These are phyloP conservation scores for Momotus momota DNA, from an alignment of 2,797 vertebrate genomes.

Conservation along the genomic window DNA sequence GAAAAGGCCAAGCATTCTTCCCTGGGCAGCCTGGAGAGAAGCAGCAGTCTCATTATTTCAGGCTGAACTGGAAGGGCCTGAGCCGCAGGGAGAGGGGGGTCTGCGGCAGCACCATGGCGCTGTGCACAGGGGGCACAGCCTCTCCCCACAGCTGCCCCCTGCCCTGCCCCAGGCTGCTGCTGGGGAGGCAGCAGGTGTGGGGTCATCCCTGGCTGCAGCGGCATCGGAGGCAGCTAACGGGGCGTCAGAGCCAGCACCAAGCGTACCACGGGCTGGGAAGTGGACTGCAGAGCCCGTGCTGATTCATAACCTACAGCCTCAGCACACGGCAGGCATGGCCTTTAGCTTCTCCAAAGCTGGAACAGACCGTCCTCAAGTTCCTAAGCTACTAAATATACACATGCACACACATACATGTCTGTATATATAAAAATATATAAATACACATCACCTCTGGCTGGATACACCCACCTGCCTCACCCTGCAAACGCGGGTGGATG, in stretches of 20 bases:
- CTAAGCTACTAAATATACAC: neutral
- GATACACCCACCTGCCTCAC: neutral
- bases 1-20: neutral
- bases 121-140: accelerated
- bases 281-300: slow-evolving; percentile 60
- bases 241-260: slow-evolving; percentile 78
- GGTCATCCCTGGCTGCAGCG: neutral
- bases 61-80: neutral
- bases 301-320: slow-evolving; percentile 80
- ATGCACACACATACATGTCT: neutral
- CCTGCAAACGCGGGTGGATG: neutral
- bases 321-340: slow-evolving; percentile 65
- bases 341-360: slow-evolving; percentile 21
- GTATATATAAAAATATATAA: neutral
- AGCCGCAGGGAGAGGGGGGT: neutral
- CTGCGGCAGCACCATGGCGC: accelerated
- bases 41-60: neutral
- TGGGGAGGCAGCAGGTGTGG: accelerated
- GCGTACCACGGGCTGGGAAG: neutral
- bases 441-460: neutral
- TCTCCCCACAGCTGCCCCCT: neutral
- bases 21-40: neutral
- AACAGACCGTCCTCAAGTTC: neutral
- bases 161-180: neutral
- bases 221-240: slow-evolving; percentile 32